Evolutionary conservation across 2,888 invertebrate species (phyloP).

Genomic region (Lasioglossum figueresi): DNA sequence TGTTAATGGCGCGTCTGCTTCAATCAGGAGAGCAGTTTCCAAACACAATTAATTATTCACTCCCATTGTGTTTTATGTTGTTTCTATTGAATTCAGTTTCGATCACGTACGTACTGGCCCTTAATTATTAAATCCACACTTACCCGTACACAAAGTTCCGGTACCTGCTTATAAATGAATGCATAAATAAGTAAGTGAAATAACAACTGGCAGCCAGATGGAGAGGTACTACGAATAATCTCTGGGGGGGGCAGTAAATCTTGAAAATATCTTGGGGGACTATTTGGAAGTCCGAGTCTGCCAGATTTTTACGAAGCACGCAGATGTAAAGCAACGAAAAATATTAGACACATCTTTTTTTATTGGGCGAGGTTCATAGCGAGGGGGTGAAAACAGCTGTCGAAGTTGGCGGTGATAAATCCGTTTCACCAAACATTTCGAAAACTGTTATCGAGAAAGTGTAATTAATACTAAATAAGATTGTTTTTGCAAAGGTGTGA

Average conservation of each 20-base stretch:
- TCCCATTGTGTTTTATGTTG: background rate
- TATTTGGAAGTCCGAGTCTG: background rate
- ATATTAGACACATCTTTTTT: background rate
- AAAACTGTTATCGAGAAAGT: background rate
- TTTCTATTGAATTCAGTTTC: background rate
- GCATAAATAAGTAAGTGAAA: background rate
- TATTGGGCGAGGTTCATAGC: background rate
- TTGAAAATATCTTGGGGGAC: background rate
- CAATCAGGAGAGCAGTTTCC: background rate
- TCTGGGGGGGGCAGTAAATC: background rate
- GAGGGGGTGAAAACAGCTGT: constrained; percentile 5
- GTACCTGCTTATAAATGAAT: background rate
- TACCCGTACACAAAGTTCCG: background rate
- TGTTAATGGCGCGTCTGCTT: background rate
- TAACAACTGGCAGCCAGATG: background rate
- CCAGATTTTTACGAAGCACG: background rate
- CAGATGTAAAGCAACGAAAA: background rate
- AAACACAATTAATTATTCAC: background rate
- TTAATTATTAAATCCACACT: background rate
- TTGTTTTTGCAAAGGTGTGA: background rate
- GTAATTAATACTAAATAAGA: background rate
- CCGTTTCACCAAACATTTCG: background rate
- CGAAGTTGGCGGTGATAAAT: background rate
- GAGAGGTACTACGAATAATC: background rate
- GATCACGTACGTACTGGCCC: background rate